phyloP scores from a whole-genome alignment of 2,797 vertebrate genomes.

The Anniella stebbinsi region DNA sequence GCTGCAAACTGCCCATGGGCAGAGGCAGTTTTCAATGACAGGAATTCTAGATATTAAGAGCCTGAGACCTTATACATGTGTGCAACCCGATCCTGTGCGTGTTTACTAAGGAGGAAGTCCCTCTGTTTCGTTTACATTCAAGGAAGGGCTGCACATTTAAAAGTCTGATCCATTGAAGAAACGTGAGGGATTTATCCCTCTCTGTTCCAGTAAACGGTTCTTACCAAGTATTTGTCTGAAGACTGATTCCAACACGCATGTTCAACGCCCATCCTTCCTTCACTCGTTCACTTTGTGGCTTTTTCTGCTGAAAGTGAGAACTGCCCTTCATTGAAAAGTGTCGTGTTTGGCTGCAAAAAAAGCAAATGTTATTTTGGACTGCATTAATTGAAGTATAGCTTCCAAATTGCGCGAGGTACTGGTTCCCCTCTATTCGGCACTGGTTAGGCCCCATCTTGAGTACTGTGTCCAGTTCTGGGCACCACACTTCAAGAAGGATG shows the following conservation, averaged over 20 bases:
- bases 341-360: too few species aligned
- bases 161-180: too few species aligned
- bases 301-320: background rate
- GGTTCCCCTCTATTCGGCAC: too few species aligned
- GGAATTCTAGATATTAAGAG: background rate
- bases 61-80: background rate
- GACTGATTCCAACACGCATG: background rate
- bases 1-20: too few species aligned
- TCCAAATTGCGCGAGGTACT: too few species aligned
- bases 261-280: background rate
- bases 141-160: background rate
- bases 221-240: background rate
- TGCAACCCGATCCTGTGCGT: background rate
- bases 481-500: too few species aligned
- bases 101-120: background rate
- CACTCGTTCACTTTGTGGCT: too few species aligned
- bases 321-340: background rate
- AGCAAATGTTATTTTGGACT: too few species aligned
- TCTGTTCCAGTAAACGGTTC: background rate
- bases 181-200: background rate
- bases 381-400: too few species aligned
- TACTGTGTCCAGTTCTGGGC: too few species aligned
- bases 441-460: too few species aligned
- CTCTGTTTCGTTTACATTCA: background rate
- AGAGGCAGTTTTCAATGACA: background rate